These are phyloP conservation scores for Delichon dasypus DNA, from an alignment of 2,797 vertebrate genomes.

Conservation along the genomic window DNA sequence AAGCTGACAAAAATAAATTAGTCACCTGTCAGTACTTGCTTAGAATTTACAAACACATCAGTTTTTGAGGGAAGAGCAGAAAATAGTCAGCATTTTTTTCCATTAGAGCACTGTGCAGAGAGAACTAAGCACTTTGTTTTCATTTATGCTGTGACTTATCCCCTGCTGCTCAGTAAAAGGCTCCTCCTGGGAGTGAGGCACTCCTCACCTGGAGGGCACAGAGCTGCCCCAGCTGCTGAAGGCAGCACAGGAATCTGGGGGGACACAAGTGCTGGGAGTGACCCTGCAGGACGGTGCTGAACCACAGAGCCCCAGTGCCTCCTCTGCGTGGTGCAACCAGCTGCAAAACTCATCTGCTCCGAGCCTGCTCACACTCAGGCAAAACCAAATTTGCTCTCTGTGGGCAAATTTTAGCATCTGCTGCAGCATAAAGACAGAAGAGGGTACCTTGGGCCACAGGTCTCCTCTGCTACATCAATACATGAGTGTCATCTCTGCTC, in stretches of 20 bases:
- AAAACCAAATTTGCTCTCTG: background rate
- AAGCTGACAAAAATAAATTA: constrained; percentile 61
- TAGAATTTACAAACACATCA: constrained; percentile 47
- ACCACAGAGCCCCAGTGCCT: background rate
- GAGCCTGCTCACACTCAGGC: background rate
- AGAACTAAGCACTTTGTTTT: background rate
- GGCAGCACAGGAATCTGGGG: background rate
- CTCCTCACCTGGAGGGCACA: fast-evolving
- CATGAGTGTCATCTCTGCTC: background rate
- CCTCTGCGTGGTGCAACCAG: fast-evolving
- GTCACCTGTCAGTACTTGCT: constrained; percentile 52
- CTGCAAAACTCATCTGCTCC: background rate
- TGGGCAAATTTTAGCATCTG: background rate
- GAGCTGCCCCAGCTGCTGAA: background rate
- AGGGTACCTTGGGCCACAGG: background rate
- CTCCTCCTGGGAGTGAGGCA: background rate
- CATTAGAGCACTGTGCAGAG: background rate
- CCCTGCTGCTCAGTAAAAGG: background rate
- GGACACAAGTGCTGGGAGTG: background rate
- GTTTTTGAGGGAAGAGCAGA: constrained; percentile 9
- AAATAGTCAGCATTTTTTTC: constrained; percentile 20
- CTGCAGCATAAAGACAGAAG: background rate
- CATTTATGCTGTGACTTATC: background rate
- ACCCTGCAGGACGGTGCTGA: fast-evolving
- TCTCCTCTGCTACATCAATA: background rate